Conservation (phyloP, 2,797 vertebrate genomes). For the Macrochelys suwanniensis region DNA sequence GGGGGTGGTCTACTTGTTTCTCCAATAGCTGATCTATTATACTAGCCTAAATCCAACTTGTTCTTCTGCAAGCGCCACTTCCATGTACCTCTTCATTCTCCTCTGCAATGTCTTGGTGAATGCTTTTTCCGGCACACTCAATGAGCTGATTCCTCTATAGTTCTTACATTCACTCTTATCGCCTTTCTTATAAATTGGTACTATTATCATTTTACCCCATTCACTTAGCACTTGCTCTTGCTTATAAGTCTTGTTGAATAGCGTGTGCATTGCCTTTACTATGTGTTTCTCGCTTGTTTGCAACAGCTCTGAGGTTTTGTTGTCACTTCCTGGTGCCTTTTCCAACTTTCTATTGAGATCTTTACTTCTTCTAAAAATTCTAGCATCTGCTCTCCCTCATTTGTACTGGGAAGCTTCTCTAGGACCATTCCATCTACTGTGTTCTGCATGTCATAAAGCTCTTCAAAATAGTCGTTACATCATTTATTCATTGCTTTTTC, state of each 20-base stretch:
- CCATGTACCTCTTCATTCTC: background rate
- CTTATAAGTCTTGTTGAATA: background rate
- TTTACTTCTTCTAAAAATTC: background rate
- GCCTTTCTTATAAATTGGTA: background rate
- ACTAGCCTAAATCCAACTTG: background rate
- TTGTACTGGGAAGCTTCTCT: background rate
- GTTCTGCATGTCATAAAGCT: background rate
- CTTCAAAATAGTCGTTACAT: background rate
- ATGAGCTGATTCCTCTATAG: background rate
- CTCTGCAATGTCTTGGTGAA: background rate
- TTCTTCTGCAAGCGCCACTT: background rate
- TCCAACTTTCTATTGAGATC: background rate
- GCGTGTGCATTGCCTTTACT: background rate
- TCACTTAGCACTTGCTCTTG: background rate
- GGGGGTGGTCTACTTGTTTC: too few species aligned
- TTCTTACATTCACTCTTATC: background rate
- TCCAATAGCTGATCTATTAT: too few species aligned
- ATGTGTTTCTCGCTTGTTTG: background rate
- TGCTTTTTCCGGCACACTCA: background rate
- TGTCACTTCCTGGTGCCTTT: background rate
- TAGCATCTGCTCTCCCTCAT: background rate
- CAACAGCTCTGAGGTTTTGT: background rate
- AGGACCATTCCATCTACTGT: background rate
- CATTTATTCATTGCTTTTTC: background rate
- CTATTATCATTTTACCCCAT: background rate